Evolutionary conservation across 2,113 vertebrate species (phyloP), one percentile per base, ranked within the genome.

Genomic region (Ondatra zibethicus): DNA sequence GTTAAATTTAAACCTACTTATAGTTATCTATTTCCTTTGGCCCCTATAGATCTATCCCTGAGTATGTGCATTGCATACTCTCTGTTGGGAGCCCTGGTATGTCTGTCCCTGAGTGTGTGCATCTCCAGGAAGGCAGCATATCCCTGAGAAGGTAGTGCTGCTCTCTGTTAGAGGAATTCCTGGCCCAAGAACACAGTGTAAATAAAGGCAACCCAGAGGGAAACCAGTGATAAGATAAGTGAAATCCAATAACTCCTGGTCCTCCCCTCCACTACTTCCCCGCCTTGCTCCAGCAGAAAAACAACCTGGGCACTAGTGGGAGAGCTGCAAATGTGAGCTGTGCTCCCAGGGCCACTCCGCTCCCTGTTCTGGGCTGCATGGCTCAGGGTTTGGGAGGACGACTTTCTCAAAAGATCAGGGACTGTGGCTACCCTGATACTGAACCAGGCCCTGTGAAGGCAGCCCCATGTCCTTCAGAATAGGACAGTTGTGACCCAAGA

Each of bases 161-260:
- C 87, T 94, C 96, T 97, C 88, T 85, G 72, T 3, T 61, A 78
- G 52, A 95, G 89, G 94, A 97, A 97, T 96, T 93, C 93, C 97
- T 93, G 87, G 68, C 91, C 93, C 66, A 75, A 97, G 81, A 66
- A 97, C 92, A 89, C 50, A 93, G 81, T 52, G 91, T 96, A 97
- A 97, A 98, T 97, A 98, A 97, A 96, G 91, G 94, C 98, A 96
- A 98, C 23, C 0, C 52, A 21, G 96, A 96, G 97, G 95, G 92
- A 97, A 96, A 96, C 91, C 96, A 96, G 96, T 76, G 96, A 94
- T 98, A 96, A 94, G 80, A 98, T 96, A 98, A 98, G 96, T 91
- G 50, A 12, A 97, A 98, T 92, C 97, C 97, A 98, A 66, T 95
- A 76, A 97, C 94, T 96, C 95, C 0, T 10, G 94, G 93, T 89